Percentiles rank a stretch among this genome's conserved stretches.
Conservation (phyloP, 2,888 invertebrate genomes). For the Leptinotarsa rubiginosa region DNA sequence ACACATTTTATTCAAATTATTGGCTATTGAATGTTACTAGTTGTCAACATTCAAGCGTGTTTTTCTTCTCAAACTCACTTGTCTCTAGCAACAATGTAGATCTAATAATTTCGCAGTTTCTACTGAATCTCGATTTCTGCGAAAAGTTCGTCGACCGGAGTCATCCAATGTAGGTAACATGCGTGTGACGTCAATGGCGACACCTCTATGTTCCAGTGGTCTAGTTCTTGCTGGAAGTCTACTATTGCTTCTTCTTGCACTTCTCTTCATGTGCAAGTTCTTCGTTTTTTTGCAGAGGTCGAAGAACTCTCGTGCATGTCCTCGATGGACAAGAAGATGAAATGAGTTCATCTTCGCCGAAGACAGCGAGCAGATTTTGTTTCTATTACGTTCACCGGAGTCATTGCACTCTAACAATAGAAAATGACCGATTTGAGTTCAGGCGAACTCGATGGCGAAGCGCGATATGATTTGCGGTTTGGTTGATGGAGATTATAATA, state of each 20-base stretch:
- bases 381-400: conserved; percentile 50
- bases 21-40: background rate
- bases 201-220: conserved; percentile 66
- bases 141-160: conserved; percentile 43
- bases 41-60: background rate
- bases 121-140: conserved; percentile 42
- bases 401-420: conserved; percentile 44
- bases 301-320: conserved; percentile 53
- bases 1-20: no score
- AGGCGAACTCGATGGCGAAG: conserved; percentile 24
- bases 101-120: conserved; percentile 22
- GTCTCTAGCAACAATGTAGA: background rate
- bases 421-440: conserved; percentile 43
- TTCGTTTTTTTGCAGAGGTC: conserved; percentile 45
- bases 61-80: background rate
- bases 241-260: conserved; percentile 49
- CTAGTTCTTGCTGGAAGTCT: conserved; percentile 60
- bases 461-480: conserved; percentile 23
- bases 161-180: conserved; percentile 60
- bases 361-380: conserved; percentile 47
- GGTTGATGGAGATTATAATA: background rate
- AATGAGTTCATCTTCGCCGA: conserved; percentile 59
- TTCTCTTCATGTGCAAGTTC: conserved; percentile 49
- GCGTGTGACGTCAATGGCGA: conserved; percentile 65
- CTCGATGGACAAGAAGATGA: conserved; percentile 57